phyloP scores from a whole-genome alignment of 92 coral and sea anemone species.

The Epizoanthus ramosus region DNA sequence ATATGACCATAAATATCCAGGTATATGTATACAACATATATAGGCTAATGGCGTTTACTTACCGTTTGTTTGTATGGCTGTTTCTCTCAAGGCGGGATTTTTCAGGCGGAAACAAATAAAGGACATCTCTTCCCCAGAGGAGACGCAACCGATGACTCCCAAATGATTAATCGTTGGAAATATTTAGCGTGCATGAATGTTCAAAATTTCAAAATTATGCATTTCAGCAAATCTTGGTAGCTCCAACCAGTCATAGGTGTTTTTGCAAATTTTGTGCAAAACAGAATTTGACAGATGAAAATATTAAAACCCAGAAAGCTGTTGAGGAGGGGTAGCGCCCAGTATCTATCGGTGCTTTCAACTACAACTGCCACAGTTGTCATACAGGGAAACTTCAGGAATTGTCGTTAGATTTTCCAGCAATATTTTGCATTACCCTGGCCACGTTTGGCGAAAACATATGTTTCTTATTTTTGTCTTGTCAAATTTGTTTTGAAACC shows the following conservation, averaged over 20 bases:
- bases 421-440: not conserved
- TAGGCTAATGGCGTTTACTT: not conserved
- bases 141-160: conserved; percentile 18
- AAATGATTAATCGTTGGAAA: conserved; percentile 19
- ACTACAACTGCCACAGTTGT: too few relatives aligned
- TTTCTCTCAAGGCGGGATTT: conserved; percentile 37
- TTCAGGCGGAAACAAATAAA: conserved; percentile 31
- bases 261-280: not conserved
- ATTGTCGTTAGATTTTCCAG: too few relatives aligned
- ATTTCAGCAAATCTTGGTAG: too few relatives aligned
- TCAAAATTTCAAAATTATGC: not conserved
- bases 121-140: conserved; percentile 35
- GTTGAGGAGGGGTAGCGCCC: too few relatives aligned
- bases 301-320: not conserved
- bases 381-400: too few relatives aligned
- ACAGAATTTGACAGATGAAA: not conserved
- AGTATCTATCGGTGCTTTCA: too few relatives aligned
- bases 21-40: not conserved
- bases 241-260: not conserved
- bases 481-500: not conserved
- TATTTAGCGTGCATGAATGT: not conserved
- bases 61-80: conserved; percentile 25
- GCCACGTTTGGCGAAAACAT: not conserved
- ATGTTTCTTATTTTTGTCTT: not conserved
- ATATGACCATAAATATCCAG: not conserved